Conservation (phyloP, 2,888 invertebrate species). For the Ichneumoninae sp. region DNA sequence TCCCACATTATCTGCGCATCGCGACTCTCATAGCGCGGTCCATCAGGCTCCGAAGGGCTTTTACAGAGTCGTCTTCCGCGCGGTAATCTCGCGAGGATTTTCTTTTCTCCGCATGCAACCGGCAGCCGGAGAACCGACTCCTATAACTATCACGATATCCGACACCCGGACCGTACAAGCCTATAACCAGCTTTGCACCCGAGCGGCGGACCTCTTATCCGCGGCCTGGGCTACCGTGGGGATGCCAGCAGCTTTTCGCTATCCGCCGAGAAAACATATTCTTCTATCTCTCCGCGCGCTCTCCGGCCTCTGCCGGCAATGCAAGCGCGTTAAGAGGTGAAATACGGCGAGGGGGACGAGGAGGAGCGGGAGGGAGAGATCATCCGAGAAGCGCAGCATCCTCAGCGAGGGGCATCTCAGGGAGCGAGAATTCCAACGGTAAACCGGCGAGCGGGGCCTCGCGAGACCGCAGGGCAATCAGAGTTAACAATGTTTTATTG, state of each 20-base stretch:
- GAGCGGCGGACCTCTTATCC: slow-evolving; percentile 44
- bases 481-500: slow-evolving; percentile 84
- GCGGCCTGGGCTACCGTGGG: slow-evolving; percentile 55
- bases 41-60: not conserved
- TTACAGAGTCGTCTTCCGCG: not conserved
- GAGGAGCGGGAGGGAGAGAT: slow-evolving; percentile 15
- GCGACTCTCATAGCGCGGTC: not conserved
- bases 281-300: slow-evolving; percentile 21
- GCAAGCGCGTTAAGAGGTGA: slow-evolving; percentile 54
- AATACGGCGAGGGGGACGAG: slow-evolving; percentile 45
- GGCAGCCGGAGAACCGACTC: not conserved
- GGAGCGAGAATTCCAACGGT: slow-evolving; percentile 75
- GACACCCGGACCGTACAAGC: slow-evolving; percentile 55
- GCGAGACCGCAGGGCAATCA: slow-evolving; percentile 80
- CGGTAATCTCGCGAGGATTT: not conserved
- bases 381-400: slow-evolving; percentile 9
- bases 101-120: not conserved
- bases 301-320: slow-evolving; percentile 3
- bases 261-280: slow-evolving; percentile 36
- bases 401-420: slow-evolving; percentile 27
- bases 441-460: slow-evolving; percentile 75
- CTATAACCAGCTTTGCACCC: slow-evolving; percentile 56
- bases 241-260: slow-evolving; percentile 59
- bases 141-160: slow-evolving; percentile 51
- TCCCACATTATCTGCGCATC: not conserved